phyloP scores from a whole-genome alignment of 2,888 invertebrate genomes.

The Sphinx pinastri region DNA sequence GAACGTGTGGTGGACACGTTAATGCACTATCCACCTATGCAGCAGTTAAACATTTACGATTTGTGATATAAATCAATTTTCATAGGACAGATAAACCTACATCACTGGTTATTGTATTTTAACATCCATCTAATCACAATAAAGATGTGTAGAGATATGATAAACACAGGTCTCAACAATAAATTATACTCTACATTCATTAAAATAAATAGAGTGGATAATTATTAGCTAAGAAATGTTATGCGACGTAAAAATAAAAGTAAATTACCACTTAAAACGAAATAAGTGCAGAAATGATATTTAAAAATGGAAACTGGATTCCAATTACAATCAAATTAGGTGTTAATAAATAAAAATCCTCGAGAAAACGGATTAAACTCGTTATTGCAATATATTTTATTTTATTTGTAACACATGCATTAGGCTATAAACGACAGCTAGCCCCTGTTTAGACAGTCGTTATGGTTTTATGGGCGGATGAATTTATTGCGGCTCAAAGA shows the following conservation, averaged over 20 bases:
- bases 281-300: not conserved
- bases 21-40: conserved; percentile 55
- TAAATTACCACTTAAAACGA: not conserved
- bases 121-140: conserved; percentile 2
- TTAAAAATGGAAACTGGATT: not conserved
- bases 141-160: not conserved
- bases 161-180: not conserved
- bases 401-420: conserved; percentile 65
- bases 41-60: conserved; percentile 70
- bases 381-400: conserved; percentile 51
- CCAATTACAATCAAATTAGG: not conserved
- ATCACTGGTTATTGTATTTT: conserved; percentile 35
- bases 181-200: not conserved
- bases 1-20: conserved; percentile 52
- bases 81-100: conserved; percentile 61
- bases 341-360: conserved; percentile 38
- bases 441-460: conserved; percentile 81
- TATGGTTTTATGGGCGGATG: conserved; percentile 74
- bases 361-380: conserved; percentile 54
- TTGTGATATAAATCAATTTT: conserved; percentile 63
- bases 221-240: not conserved
- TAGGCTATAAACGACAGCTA: conserved; percentile 74
- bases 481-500: conserved; percentile 73
- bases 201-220: not conserved
- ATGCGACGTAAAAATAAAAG: not conserved